These are phyloP conservation scores for Deroptyus accipitrinus DNA, from an alignment of 2,113 vertebrate genomes.

Conservation along the genomic window DNA sequence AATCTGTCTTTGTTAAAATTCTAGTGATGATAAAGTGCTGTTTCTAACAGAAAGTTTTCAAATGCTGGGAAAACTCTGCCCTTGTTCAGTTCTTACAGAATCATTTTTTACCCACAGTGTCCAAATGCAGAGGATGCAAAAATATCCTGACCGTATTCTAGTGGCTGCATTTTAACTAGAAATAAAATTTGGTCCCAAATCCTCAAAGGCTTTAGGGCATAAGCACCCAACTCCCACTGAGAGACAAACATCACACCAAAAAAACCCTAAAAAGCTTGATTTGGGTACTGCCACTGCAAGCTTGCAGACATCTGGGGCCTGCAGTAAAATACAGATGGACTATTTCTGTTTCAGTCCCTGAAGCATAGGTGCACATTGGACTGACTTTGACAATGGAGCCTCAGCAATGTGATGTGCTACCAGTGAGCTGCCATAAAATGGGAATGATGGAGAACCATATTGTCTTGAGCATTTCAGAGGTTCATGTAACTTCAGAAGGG, in stretches of 20 bases:
- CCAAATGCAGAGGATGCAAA: neutral
- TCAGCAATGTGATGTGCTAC: rapidly evolving
- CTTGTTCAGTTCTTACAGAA: neutral
- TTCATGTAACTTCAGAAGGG: neutral
- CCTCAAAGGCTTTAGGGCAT: neutral
- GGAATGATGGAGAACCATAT: neutral
- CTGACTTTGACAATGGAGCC: neutral
- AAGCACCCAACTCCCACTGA: neutral
- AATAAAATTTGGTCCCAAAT: neutral
- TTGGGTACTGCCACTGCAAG: neutral
- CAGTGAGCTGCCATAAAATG: neutral
- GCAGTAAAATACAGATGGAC: neutral
- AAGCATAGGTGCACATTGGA: neutral
- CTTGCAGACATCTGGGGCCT: neutral
- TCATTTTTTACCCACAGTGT: neutral
- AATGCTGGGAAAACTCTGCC: neutral
- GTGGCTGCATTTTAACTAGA: neutral
- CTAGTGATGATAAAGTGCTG: neutral
- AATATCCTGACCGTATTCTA: neutral
- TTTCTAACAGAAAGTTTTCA: neutral
- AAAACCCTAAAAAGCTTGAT: neutral
- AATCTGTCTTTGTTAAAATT: neutral
- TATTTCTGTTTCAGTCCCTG: neutral
- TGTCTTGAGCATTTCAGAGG: neutral
- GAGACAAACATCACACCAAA: neutral